phyloP scores from a whole-genome alignment of 64 coral and sea anemone genomes.

The Astreopora myriophthalma region DNA sequence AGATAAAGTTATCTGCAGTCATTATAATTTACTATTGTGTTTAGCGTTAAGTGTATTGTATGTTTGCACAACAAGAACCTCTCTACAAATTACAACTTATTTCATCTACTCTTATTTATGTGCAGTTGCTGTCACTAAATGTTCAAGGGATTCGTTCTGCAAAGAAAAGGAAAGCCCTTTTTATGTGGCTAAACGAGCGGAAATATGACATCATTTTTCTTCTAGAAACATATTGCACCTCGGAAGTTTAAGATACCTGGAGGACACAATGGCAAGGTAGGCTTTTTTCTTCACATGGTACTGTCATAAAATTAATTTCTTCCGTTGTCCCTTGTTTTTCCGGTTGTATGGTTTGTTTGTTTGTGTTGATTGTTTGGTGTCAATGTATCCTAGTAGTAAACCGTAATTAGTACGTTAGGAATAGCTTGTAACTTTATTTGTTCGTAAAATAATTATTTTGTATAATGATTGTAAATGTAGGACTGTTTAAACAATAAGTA shows the following conservation, averaged over 20 bases:
- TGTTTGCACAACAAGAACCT: neutral
- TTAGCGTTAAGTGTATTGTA: too few species aligned
- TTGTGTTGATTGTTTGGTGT: too few species aligned
- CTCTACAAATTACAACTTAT: neutral
- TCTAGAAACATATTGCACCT: slow-evolving; percentile 3
- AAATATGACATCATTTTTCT: slow-evolving; percentile 37
- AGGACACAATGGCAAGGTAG: neutral
- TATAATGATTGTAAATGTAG: too few species aligned
- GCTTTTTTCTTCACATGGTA: slow-evolving; percentile 9
- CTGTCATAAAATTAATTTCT: too few species aligned
- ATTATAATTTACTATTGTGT: neutral
- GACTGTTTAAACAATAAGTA: too few species aligned
- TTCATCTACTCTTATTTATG: neutral
- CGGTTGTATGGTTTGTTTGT: too few species aligned
- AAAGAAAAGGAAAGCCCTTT: slow-evolving; percentile 39
- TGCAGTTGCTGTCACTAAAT: slow-evolving; percentile 1
- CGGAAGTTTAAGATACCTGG: slow-evolving; percentile 33
- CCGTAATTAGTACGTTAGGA: too few species aligned
- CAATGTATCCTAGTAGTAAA: too few species aligned
- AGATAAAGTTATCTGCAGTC: neutral
- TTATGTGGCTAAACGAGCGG: slow-evolving; percentile 19
- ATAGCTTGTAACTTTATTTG: too few species aligned
- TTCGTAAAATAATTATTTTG: too few species aligned
- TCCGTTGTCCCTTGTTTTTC: too few species aligned
- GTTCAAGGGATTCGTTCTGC: slow-evolving; percentile 15